Evolutionary conservation across 2,888 invertebrate species (phyloP), one percentile per base, ranked within the genome.

Genomic region (Polyommatus icarus): DNA sequence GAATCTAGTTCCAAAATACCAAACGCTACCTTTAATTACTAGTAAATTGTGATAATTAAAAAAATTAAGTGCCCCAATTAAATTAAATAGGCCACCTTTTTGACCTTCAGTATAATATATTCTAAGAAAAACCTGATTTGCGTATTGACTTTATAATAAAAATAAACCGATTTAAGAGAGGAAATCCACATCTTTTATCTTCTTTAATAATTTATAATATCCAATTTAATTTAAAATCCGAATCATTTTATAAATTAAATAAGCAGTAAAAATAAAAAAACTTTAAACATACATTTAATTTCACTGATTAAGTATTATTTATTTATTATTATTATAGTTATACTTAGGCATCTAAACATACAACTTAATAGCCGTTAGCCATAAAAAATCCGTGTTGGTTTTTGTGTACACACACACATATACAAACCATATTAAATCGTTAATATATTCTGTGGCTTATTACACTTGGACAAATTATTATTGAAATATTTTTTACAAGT

Each of bases 121-220:
- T 75, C 29, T 29, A 32, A 32, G 29, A 15, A 15, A 75, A 75
- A 75, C 75, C 32, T 77, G 73, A 40, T 72, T 24, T 20, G 5
- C 36, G 72, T 36, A 61, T 40, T 36, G 59, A 72, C 29, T 46
- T 73, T 71, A 72, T 15, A 73, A 54, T 77, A 73, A 73, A 57
- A 72, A 77, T 72, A 57, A 77, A 77, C 59, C 72, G 40, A 77
- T 73, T 77, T 77, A 73, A 57, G 36, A 77, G 46, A 73, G 77
- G 77, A 77, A 73, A 72, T 77, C 77, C 77, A 73, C 73, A 59
- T 73, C 73, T 77, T 59, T 59, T 73, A 77, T 77, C 77, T 72
- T 59, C 40, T 77, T 59, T 50, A 75, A 24, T 50, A 32, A 46
- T 76, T 46, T 50, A 36, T 71, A 73, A 59, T 77, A 57, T 71